Evolutionary conservation across 1,140 invertebrate species (phyloP), one percentile per base, ranked within the genome.

Genomic region (Argopecten irradians): DNA sequence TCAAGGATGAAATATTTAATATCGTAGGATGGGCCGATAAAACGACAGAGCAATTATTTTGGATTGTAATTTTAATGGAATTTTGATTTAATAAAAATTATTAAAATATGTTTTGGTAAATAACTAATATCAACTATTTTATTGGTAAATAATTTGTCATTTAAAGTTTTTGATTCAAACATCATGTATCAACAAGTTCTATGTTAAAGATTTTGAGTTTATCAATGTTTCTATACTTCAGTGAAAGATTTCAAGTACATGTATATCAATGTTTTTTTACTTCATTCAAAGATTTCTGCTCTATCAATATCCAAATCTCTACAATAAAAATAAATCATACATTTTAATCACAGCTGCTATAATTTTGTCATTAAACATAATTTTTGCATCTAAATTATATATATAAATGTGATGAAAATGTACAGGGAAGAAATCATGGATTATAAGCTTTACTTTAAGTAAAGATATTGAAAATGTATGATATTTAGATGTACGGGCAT

Each of bases 121-220:
- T n/a, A n/a, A 71, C n/a, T 71, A 28, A 71, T 71, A 71, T 71
- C 28, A 28, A 71, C 22, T n/a, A n/a, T 28, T 16, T 71, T 28
- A 71, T 71, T 71, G 55, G 55, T 71, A 71, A 71, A 71, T 71
- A 28, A 71, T 71, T 71, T 71, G 22, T 71, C 19, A 46, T 46
- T 46, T 46, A 46, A 46, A 46, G 55, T 71, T 22, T 22, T n/a
- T 28, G 43, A 46, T 46, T 46, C 22, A 46, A 19, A 39, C 43
- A 46, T 46, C 43, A 19, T 71, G 55, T 71, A 71, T 16, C n/a
- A 71, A 71, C 55, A 71, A 71, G 55, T 71, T 71, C 2, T n/a
- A n/a, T n/a, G n/a, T n/a, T n/a, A n/a, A n/a, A n/a, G n/a, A n/a
- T n/a, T n/a, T n/a, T n/a, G n/a, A n/a, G n/a, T n/a, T n/a, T n/a